Conservation (phyloP, 2,113 vertebrate species). For the Sinocyclocheilus maitianheensis region DNA sequence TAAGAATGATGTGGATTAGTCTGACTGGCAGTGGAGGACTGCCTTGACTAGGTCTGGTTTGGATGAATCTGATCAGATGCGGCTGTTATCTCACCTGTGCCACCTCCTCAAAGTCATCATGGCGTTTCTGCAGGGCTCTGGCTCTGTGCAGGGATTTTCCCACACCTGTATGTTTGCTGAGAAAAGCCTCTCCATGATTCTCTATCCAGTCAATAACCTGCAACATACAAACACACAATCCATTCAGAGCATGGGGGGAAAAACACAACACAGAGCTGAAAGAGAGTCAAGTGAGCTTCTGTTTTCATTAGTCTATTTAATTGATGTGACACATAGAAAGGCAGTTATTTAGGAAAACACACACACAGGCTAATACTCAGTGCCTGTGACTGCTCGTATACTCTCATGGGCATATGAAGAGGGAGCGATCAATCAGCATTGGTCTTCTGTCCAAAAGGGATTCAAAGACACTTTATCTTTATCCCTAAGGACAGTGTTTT, state of each 20-base stretch:
- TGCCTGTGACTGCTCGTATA: not conserved
- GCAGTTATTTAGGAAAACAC: not conserved
- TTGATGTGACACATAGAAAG: not conserved
- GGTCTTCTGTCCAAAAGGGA: constrained; percentile 44
- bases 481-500: constrained; percentile 27
- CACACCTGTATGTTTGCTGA: constrained; percentile 97
- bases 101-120: constrained; percentile 98
- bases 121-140: constrained; percentile 94
- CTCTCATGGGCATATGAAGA: not conserved
- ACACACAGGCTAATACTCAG: constrained; percentile 15
- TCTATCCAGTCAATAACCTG: constrained; percentile 99
- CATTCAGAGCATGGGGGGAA: not conserved
- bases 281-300: not conserved
- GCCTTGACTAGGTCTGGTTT: not conserved
- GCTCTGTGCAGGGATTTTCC: constrained; percentile 97
- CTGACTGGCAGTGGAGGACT: not conserved
- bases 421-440: constrained; percentile 30
- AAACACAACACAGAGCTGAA: not conserved
- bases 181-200: constrained; percentile 97
- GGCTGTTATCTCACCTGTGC: constrained; percentile 85
- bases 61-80: not conserved
- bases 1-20: not conserved
- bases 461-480: constrained; percentile 35
- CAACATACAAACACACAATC: not conserved
- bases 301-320: not conserved